phyloP scores from a whole-genome alignment of 2,113 vertebrate species.

The Ceyx cyanopectus region DNA sequence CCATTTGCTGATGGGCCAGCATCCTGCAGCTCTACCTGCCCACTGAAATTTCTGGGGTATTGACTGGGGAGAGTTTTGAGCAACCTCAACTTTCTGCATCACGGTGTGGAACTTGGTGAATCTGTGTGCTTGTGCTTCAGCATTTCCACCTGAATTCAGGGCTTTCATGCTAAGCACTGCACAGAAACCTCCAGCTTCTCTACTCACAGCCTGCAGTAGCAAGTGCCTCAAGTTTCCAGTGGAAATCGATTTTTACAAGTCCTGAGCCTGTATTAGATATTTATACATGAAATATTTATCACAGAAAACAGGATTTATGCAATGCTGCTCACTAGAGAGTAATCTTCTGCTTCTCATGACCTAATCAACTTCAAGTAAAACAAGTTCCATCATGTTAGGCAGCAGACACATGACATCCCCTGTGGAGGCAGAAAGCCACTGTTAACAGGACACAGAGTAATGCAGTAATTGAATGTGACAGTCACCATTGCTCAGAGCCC shows the following conservation, averaged over 20 bases:
- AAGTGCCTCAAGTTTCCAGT: background rate
- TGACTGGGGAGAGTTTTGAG: background rate
- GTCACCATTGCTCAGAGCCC: slow-evolving; percentile 26
- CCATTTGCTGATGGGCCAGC: background rate
- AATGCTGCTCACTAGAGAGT: background rate
- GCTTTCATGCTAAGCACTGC: background rate
- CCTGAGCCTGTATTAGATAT: background rate
- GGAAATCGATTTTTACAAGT: slow-evolving; percentile 40
- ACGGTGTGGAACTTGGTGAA: background rate
- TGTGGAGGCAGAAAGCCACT: background rate
- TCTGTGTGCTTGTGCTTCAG: background rate
- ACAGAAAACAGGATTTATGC: background rate
- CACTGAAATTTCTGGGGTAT: background rate
- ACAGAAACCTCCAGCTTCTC: background rate
- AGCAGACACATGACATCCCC: background rate
- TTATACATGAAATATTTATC: slow-evolving; percentile 39
- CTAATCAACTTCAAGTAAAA: slow-evolving; percentile 42
- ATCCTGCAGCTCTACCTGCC: background rate
- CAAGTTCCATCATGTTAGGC: slow-evolving; percentile 26
- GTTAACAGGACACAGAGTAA: slow-evolving; percentile 8
- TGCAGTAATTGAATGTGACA: background rate
- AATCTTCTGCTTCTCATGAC: slow-evolving; percentile 24
- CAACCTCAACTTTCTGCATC: background rate
- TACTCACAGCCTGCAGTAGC: background rate
- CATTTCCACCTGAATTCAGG: background rate